phyloP scores from a whole-genome alignment of 2,888 invertebrate species.

The Urechis unicinctus region DNA sequence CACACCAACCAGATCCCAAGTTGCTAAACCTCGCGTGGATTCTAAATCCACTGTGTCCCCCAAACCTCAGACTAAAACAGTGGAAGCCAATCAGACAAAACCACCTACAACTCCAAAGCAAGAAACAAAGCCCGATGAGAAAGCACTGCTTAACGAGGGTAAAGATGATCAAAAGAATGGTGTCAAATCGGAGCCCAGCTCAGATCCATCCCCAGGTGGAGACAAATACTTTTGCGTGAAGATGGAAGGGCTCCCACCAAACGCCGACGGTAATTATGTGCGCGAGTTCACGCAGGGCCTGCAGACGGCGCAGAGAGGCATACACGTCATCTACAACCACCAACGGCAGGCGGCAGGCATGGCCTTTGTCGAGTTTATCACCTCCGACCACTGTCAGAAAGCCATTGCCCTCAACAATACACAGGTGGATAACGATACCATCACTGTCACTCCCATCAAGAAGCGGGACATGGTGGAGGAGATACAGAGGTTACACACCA shows the following conservation, averaged over 20 bases:
- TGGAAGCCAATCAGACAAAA: background rate
- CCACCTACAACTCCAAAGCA: background rate
- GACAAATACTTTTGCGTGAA: constrained; percentile 13
- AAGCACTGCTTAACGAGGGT: background rate
- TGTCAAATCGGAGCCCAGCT: background rate
- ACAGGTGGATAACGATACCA: constrained; percentile 42
- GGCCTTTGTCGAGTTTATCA: constrained; percentile 74
- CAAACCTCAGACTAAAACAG: too few relatives aligned
- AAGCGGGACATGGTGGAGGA: constrained; percentile 42
- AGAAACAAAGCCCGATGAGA: background rate
- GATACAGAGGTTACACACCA: constrained; percentile 24
- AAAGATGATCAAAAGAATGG: background rate
- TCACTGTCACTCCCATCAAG: constrained; percentile 37
- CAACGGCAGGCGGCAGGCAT: constrained; percentile 58
- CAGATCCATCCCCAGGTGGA: background rate
- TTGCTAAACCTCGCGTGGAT: too few relatives aligned
- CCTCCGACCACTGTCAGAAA: constrained; percentile 65
- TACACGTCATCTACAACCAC: constrained; percentile 59
- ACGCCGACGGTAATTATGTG: constrained; percentile 73
- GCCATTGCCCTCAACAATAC: constrained; percentile 63
- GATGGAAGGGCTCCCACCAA: constrained; percentile 67
- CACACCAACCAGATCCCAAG: too few relatives aligned
- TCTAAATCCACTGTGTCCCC: too few relatives aligned
- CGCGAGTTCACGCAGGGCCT: constrained; percentile 67
- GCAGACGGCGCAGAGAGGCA: constrained; percentile 57